Evolutionary conservation across 2,888 invertebrate genomes (phyloP).

Genomic region (Pammene aurita): DNA sequence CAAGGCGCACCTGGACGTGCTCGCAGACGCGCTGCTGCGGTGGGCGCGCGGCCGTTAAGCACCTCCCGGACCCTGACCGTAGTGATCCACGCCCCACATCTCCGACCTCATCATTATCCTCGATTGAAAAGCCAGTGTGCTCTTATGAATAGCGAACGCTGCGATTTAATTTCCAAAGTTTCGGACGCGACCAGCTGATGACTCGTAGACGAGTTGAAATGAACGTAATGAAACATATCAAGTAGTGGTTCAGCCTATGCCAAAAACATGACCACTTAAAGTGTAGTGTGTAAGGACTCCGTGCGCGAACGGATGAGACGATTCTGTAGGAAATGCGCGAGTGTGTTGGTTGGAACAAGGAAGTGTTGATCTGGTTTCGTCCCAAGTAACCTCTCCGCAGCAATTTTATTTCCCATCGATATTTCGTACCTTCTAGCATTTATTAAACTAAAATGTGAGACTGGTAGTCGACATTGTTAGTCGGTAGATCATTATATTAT

Average conservation of each 20-base stretch:
- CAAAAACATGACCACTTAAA: conserved; percentile 73
- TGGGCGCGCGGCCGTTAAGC: conserved; percentile 96
- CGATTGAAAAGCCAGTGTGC: conserved; percentile 58
- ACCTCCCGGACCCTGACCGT: conserved; percentile 58
- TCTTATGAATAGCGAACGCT: conserved; percentile 69
- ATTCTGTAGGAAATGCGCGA: conserved; percentile 31
- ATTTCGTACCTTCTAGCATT: conserved; percentile 78
- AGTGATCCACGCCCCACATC: conserved; percentile 65
- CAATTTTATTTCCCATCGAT: conserved; percentile 72
- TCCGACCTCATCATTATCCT: conserved; percentile 62
- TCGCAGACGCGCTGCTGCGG: conserved; percentile 96
- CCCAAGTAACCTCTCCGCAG: conserved; percentile 72
- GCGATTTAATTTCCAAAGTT: conserved; percentile 65
- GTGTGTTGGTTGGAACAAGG: conserved; percentile 52
- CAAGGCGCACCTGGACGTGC: conserved; percentile 96
- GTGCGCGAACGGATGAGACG: conserved; percentile 57
- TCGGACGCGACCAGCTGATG: conserved; percentile 77
- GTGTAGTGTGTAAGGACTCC: conserved; percentile 78
- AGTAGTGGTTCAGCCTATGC: conserved; percentile 77
- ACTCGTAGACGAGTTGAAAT: conserved; percentile 70
- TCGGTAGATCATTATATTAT: conserved; percentile 78
- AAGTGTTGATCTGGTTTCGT: conserved; percentile 76
- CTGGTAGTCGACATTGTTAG: conserved; percentile 83
- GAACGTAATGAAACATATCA: conserved; percentile 81
- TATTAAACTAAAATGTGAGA: conserved; percentile 83